Evolutionary conservation across 2,888 invertebrate genomes (phyloP).

Genomic region (Agrotis segetum): DNA sequence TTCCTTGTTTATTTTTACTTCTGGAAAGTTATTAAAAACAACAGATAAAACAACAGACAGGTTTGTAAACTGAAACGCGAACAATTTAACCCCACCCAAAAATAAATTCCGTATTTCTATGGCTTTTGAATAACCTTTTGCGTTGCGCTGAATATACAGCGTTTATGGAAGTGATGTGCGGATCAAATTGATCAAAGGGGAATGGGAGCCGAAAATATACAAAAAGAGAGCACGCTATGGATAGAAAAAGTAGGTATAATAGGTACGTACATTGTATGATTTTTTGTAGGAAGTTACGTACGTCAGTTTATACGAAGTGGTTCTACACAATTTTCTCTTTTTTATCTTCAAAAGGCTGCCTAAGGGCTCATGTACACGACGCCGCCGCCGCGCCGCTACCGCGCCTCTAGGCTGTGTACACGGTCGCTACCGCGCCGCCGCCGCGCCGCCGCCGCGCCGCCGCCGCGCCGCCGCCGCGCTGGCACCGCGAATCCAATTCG

Average conservation of each 20-base stretch:
- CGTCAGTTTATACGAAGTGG: not conserved
- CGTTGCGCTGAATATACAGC: conserved; percentile 27
- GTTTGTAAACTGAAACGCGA: conserved; percentile 26
- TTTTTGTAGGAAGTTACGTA: no score
- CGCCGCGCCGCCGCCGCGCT: no score
- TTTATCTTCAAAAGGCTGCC: not conserved
- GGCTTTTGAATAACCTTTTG: conserved; percentile 21
- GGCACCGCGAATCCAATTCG: no score
- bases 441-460: no score
- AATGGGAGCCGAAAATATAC: conserved; percentile 32
- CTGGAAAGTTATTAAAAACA: not conserved
- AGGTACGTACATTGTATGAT: no score
- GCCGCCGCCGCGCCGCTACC: no score
- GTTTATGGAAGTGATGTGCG: conserved; percentile 40
- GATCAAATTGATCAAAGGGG: conserved; percentile 37
- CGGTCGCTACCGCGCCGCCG: no score
- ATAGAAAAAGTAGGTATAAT: no score
- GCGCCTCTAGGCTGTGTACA: no score
- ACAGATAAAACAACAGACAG: no score
- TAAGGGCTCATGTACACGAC: no score
- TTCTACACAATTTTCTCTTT: not conserved
- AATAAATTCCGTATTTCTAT: conserved; percentile 29
- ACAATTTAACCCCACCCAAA: conserved; percentile 16
- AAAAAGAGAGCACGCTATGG: conserved; percentile 16
- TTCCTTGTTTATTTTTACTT: conserved; percentile 1